Evolutionary conservation across 1,140 invertebrate species (phyloP).

Genomic region (Ceratitis capitata): DNA sequence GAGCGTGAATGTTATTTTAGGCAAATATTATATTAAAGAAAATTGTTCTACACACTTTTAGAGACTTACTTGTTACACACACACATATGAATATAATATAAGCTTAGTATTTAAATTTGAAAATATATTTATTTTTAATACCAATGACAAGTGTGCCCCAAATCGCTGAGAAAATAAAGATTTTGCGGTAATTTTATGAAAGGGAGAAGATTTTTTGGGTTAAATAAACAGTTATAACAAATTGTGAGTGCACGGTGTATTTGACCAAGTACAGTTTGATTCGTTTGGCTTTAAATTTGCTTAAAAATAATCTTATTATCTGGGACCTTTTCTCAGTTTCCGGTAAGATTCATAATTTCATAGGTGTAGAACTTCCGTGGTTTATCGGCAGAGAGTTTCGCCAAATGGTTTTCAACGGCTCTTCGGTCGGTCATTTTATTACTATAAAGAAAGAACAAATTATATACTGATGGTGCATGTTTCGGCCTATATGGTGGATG

Average conservation of each 20-base stretch:
- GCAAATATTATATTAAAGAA: background rate
- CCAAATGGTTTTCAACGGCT: too few relatives aligned
- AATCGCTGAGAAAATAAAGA: background rate
- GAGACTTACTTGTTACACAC: background rate
- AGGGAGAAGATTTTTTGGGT: background rate
- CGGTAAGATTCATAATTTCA: too few relatives aligned
- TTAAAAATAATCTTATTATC: too few relatives aligned
- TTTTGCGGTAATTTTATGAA: background rate
- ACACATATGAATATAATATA: background rate
- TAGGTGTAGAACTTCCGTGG: too few relatives aligned
- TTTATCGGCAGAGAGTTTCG: too few relatives aligned
- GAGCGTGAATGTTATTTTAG: background rate
- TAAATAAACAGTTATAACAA: background rate
- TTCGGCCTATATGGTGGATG: too few relatives aligned
- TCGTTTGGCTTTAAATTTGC: too few relatives aligned
- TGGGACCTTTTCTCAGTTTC: too few relatives aligned
- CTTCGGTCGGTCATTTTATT: too few relatives aligned
- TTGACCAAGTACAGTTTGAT: background rate
- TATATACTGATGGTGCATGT: too few relatives aligned
- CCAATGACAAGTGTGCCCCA: background rate
- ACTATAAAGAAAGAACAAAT: too few relatives aligned
- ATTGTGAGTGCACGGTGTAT: background rate
- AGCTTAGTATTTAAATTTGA: background rate
- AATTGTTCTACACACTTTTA: too few relatives aligned
- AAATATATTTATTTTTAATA: background rate